Base-by-base conservation (phyloP, 1,140 invertebrate genomes). In the Hestina assimilis region DNA sequence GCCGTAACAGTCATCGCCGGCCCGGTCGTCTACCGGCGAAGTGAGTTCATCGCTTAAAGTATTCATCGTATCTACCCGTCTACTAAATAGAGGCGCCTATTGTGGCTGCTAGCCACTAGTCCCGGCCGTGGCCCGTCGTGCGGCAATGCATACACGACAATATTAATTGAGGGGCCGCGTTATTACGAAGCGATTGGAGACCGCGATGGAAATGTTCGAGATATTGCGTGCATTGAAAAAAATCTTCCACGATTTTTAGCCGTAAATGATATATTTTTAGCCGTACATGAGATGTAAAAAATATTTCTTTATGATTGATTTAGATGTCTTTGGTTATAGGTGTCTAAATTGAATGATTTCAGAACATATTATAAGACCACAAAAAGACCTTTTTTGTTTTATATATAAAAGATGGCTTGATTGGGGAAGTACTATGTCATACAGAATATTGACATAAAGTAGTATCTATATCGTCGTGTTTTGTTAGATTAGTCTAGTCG, bases 121-220 rank as follows among this genome's bases (percentile, higher is more conserved):
- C 43, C 62, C 63, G 59, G 65, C 66, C 38, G 62, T 60, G 63
- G 53, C 41, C 19, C 26, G 4, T 8, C 20, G 54, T 26, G 50
- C 54, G 67, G 60, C 67, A 52, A 62, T 67, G 72, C 71, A 60
- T 66, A 57, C 46, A 54, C 38, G 48, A 35, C 43, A 57, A 60
- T 54, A 78, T 75, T 75, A 80, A 77, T 75, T 75, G 72, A 77
- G 72, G 64, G 68, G 69, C 69, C 72, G 46, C 66, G 42, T 31
- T 31, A 47, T 33, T 17, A 31, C 24, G 15, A 63, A 33, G 55
- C 66, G 63, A 75, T 72, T 75, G 64, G 62, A 74, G 59, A 63
- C 66, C 69, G 64, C 53, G 53, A 63, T 59, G 66, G 61, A 48
- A 75, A 64, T 66, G 63, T 69, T 57, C 59, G 59, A 71, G 43